Conservation (phyloP, 2,888 invertebrate genomes). For the Platerodrilus igneus region DNA sequence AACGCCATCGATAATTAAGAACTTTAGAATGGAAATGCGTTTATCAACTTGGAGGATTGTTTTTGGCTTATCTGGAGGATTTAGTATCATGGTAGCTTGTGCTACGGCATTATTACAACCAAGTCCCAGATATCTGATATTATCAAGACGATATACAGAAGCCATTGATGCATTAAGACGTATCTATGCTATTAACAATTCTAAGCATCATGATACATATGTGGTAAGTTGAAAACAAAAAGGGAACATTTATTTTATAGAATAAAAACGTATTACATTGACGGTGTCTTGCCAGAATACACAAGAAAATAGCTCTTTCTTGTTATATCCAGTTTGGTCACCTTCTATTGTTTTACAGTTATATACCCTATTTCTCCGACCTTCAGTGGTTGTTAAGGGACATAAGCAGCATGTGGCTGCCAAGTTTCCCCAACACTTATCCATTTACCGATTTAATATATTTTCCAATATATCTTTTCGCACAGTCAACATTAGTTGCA, state of each 20-base stretch:
- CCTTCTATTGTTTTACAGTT: too few species aligned
- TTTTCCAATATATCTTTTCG: too few species aligned
- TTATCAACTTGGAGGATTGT: constrained; percentile 48
- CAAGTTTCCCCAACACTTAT: too few species aligned
- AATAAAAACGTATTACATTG: too few species aligned
- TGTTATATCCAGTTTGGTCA: too few species aligned
- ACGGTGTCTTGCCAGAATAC: too few species aligned
- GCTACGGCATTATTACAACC: constrained; percentile 44
- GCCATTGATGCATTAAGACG: constrained; percentile 45
- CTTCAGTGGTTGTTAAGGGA: too few species aligned
- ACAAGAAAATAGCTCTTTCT: too few species aligned
- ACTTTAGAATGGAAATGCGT: constrained; percentile 32
- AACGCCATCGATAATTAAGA: constrained; percentile 33
- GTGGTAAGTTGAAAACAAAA: constrained; percentile 31
- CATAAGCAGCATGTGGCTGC: too few species aligned
- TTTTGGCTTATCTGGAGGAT: constrained; percentile 43
- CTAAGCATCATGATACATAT: constrained; percentile 46
- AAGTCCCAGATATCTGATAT: constrained; percentile 47
- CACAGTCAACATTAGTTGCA: too few species aligned
- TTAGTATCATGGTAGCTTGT: constrained; percentile 44
- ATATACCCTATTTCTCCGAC: too few species aligned
- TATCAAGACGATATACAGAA: constrained; percentile 38
- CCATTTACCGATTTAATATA: too few species aligned
- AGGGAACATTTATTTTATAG: background rate
- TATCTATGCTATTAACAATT: constrained; percentile 50